Base-by-base conservation (phyloP, 2,888 invertebrate species). In the Plagodis dolabraria region DNA sequence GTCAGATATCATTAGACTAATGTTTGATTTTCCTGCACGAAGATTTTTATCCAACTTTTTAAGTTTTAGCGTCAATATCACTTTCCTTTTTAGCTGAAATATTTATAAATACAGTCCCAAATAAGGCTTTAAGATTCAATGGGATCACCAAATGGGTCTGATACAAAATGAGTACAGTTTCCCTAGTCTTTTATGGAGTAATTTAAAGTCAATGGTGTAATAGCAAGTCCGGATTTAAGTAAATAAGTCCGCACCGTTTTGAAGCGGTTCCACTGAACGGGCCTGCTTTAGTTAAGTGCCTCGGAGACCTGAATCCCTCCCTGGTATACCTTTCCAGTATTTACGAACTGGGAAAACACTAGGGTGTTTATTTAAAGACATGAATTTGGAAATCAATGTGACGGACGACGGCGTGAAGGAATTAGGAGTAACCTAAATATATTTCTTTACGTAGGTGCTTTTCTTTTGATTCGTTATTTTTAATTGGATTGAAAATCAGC, bases 281-380 rank as follows among this genome's bases (percentile, higher is more conserved):
- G 56, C 70, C 73, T 76, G 75, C 77, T 78, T 80, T 76, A 75
- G 67, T 76, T 77, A 79, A 79, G 78, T 78, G 75, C 72, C 70
- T 68, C 75, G 69, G 66, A 74, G 74, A 70, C 55, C 64, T 60
- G 56, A 63, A 69, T 60, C 63, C 61, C 53, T 63, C 67, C 69
- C 67, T 47, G 47, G 56, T 63, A 64, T 60, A 54, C 64, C 63
- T 63, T 65, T 47, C 49, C 63, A 61, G 63, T 67, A 63, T 67
- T 67, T 64, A 67, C 64, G 64, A 58, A 67, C 53, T 64, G 59
- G 59, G 53, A 64, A 67, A 67, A 62, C 53, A 62, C 63, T 64
- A 60, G 59, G 12, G 56, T 61, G 53, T 59, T 65, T 65, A 49
- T 42, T n/a, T 34, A 9, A 59, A 47, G 57, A 42, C 49, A 43